A percentile compares a stretch with the other conserved stretches of the same genome.
These are phyloP conservation scores for Drosophila navojoa DNA, from an alignment of 1,140 invertebrate species.

Conservation along the genomic window DNA sequence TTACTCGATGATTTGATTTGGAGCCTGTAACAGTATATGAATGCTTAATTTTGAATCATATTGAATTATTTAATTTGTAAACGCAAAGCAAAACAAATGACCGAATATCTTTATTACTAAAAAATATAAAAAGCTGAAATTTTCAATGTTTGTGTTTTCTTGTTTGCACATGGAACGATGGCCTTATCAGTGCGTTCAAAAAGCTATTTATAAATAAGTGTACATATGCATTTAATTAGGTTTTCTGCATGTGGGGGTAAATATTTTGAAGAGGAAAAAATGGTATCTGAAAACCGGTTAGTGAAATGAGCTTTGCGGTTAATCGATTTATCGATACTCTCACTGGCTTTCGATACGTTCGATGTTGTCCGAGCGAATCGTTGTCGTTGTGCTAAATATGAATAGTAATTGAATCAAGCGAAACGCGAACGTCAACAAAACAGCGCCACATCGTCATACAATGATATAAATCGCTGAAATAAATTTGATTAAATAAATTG, in stretches of 20 bases:
- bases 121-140: constrained; percentile 1
- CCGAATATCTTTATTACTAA: constrained; percentile 36
- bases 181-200: constrained; percentile 2
- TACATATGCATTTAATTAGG: too few relatives aligned
- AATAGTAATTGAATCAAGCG: constrained; percentile 30
- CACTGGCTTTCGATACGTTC: constrained; percentile 14
- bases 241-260: neutral
- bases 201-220: neutral
- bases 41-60: constrained; percentile 66
- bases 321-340: constrained; percentile 26
- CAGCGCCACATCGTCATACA: constrained; percentile 34
- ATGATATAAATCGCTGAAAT: constrained; percentile 10
- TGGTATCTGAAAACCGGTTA: constrained; percentile 3
- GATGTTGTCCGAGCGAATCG: constrained; percentile 13
- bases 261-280: neutral
- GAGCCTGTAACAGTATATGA: constrained; percentile 55
- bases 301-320: constrained; percentile 1
- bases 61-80: constrained; percentile 64
- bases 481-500: neutral
- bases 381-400: constrained; percentile 13
- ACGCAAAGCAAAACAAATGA: constrained; percentile 44
- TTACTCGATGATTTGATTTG: constrained; percentile 29
- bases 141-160: neutral
- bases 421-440: constrained; percentile 49
- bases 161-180: neutral